These are phyloP conservation scores for Protophormia terraenovae DNA, from an alignment of 2,888 invertebrate genomes.

Conservation along the genomic window DNA sequence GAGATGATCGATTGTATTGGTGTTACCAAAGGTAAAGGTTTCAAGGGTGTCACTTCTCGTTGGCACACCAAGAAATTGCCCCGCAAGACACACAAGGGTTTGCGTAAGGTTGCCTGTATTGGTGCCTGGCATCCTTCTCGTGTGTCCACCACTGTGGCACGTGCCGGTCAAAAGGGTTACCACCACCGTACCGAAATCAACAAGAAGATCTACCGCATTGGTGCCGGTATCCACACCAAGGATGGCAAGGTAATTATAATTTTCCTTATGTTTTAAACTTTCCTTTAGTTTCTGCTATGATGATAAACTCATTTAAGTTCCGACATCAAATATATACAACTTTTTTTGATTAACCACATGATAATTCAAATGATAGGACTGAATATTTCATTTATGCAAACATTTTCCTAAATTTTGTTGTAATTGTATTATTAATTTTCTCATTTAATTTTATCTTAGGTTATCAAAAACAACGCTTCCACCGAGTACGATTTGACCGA, in stretches of 20 bases:
- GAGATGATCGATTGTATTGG: slow-evolving; percentile 99
- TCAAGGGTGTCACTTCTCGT: slow-evolving; percentile 99
- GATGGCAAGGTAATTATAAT: slow-evolving; percentile 89
- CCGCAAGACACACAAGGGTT: slow-evolving; percentile 99
- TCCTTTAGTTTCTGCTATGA: slow-evolving; percentile 69
- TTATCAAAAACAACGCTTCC: slow-evolving; percentile 97
- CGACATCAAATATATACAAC: slow-evolving; percentile 76
- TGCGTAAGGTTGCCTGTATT: slow-evolving; percentile 99
- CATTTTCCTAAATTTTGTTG: not conserved
- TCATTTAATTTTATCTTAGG: slow-evolving; percentile 77
- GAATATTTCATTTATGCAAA: slow-evolving; percentile 67
- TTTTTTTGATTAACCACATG: slow-evolving; percentile 83
- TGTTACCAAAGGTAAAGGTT: slow-evolving; percentile 99
- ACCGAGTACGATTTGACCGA: slow-evolving; percentile 89
- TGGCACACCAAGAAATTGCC: slow-evolving; percentile 99
- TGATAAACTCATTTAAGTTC: slow-evolving; percentile 74
- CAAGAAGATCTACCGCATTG: slow-evolving; percentile 99
- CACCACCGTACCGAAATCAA: slow-evolving; percentile 99
- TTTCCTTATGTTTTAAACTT: not conserved
- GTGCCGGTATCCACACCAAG: slow-evolving; percentile 90
- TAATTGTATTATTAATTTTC: not conserved
- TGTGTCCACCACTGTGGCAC: slow-evolving; percentile 99
- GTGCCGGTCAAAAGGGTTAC: slow-evolving; percentile 96
- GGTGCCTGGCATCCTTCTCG: slow-evolving; percentile 99
- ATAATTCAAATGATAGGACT: slow-evolving; percentile 81